A percentile compares a stretch with the other conserved stretches of the same genome.
Conservation (phyloP, 2,888 invertebrate species). For the Caenorhabditis sp. region DNA sequence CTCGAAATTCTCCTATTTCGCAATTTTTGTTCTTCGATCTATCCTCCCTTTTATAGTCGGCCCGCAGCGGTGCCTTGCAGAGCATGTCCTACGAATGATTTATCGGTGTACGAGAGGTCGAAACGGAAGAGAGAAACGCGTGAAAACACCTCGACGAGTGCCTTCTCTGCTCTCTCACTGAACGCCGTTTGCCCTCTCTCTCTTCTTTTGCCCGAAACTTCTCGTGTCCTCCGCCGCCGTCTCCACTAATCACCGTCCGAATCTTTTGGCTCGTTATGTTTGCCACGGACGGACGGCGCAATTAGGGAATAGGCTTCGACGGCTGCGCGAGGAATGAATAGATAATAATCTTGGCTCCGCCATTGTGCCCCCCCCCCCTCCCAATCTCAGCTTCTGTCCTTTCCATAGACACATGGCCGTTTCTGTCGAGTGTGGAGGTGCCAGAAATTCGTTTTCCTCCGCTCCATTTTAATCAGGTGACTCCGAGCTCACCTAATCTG, state of each 20-base stretch:
- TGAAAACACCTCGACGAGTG: not conserved
- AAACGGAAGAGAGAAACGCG: not conserved
- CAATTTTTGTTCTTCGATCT: constrained; percentile 25
- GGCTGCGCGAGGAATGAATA: constrained; percentile 44
- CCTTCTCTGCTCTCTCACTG: constrained; percentile 3
- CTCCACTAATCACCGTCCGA: constrained; percentile 33
- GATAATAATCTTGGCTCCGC: constrained; percentile 50
- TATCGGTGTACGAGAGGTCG: constrained; percentile 27
- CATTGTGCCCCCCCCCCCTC: constrained; percentile 20
- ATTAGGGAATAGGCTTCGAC: constrained; percentile 34
- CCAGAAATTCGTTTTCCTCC: not conserved
- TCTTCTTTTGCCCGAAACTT: not conserved
- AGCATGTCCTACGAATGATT: constrained; percentile 29
- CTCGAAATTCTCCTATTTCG: constrained; percentile 22
- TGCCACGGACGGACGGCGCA: constrained; percentile 33
- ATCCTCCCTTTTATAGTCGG: not conserved
- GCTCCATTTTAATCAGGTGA: not conserved
- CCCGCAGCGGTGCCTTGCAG: not conserved
- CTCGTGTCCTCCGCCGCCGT: not conserved
- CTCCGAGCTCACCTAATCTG: constrained; percentile 9
- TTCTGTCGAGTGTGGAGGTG: not conserved
- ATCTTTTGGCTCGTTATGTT: constrained; percentile 23
- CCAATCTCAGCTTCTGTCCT: constrained; percentile 11
- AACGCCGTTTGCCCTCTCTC: constrained; percentile 40
- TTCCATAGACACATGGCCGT: constrained; percentile 8